phyloP scores from a whole-genome alignment of 1,140 invertebrate genomes.

The Drosophila sulfurigaster region DNA sequence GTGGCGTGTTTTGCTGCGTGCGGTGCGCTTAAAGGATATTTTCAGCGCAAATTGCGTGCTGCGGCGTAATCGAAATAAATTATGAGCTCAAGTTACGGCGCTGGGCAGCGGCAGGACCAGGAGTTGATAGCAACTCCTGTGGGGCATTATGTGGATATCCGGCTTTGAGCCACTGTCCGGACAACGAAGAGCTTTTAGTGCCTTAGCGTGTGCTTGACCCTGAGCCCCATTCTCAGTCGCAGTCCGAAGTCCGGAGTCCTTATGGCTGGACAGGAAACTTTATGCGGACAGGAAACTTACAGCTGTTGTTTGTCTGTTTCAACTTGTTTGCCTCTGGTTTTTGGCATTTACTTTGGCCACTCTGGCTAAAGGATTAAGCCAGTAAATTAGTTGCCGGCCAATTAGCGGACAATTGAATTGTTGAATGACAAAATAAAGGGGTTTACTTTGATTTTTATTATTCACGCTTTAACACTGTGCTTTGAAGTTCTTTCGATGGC shows the following conservation, averaged over 20 bases:
- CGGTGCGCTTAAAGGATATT: slow-evolving; percentile 63
- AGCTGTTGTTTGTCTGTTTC: slow-evolving; percentile 40
- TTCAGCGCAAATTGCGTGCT: slow-evolving; percentile 78
- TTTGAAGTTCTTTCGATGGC: not conserved
- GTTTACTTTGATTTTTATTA: not conserved
- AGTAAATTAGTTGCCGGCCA: slow-evolving; percentile 62
- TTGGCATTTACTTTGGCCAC: slow-evolving; percentile 9
- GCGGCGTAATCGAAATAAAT: slow-evolving; percentile 81
- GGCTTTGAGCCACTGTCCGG: slow-evolving; percentile 53
- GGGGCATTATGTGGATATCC: slow-evolving; percentile 52
- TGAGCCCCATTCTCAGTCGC: slow-evolving; percentile 5
- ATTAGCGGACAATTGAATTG: slow-evolving; percentile 51
- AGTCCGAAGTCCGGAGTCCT: not conserved
- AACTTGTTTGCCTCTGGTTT: slow-evolving; percentile 28
- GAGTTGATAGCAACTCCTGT: slow-evolving; percentile 23
- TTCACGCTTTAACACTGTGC: not conserved
- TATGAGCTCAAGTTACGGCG: slow-evolving; percentile 76
- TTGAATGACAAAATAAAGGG: not conserved
- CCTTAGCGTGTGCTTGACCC: slow-evolving; percentile 54
- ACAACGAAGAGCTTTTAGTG: slow-evolving; percentile 59
- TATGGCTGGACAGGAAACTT: slow-evolving; percentile 27
- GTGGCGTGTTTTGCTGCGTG: slow-evolving; percentile 27
- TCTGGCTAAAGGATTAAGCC: slow-evolving; percentile 52
- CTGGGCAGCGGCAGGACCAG: slow-evolving; percentile 1
- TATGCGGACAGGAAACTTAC: slow-evolving; percentile 42